Base-by-base conservation (phyloP, 2,113 vertebrate species). In the Ceratotherium simum region DNA sequence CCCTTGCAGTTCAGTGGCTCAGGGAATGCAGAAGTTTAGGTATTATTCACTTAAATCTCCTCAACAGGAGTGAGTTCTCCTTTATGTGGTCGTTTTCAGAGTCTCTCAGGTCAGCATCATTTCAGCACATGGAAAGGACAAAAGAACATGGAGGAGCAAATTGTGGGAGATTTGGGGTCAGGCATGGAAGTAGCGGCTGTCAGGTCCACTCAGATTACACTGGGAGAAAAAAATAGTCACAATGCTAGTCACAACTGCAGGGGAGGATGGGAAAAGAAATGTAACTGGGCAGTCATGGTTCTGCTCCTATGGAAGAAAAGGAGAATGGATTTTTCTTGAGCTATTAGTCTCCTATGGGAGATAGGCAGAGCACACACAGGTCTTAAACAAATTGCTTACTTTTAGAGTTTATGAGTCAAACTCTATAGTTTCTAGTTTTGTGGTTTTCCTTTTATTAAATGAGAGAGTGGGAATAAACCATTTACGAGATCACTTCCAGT, bases 361-460 rank as follows among this genome's bases (percentile, higher is more conserved):
- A 12, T 56, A 27, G 12, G 65, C 69, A 54, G 65, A 62, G 69
- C 20, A 29, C 33, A 8, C 27, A 42, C 2, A 6, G 31, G 31
- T 51, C 90, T 87, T 76, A 36, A 54, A 33, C 65, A 96, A 73
- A 82, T 8, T 7, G 8, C 8, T 78, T 65, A 0, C 29, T 73
- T 79, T 80, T 48, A 51, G 39, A 89, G 36, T 79, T 78, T 93
- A 36, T 62, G 46, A 91, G 84, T 33, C n/a, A 81, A 82, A 8
- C 48, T 46, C 31, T 75, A 23, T 4, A 21, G 69, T 93, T 93
- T 54, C 78, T 39, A 51, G 48, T 95, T 84, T 75, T 83, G 56
- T 90, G 58, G n/a, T 86, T 76, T 96, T 86, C 64, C 86, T 96
- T 87, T 95, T 65, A 58, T 92, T 80, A 60, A 69, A 48, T 51